Percentiles rank a stretch among this genome's conserved stretches.
Conservation (phyloP, 2,797 vertebrate genomes). For the Gymnodraco acuticeps region DNA sequence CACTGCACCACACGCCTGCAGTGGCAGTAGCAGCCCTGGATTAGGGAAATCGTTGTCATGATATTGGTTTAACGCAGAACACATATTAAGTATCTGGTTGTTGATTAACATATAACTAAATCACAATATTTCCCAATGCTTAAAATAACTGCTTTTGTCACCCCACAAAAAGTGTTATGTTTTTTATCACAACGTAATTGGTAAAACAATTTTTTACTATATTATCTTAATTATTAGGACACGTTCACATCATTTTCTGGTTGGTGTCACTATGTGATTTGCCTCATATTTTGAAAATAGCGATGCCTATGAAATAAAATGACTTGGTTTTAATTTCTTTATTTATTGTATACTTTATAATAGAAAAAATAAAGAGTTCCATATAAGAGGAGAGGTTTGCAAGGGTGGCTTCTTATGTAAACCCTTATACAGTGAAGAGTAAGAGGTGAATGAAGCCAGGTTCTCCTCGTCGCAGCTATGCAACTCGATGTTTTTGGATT, state of each 20-base stretch:
- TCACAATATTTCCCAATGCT: not conserved
- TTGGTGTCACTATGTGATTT: not conserved
- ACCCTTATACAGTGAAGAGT: not conserved
- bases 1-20: not conserved
- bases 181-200: not conserved
- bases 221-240: not conserved
- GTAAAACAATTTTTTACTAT: not conserved
- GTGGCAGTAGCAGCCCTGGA: not conserved
- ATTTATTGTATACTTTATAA: too few relatives aligned
- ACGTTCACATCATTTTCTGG: not conserved
- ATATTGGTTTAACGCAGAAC: not conserved
- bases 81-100: not conserved
- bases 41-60: not conserved
- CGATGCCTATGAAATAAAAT: not conserved
- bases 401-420: not conserved
- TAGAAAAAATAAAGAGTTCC: not conserved
- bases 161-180: not conserved
- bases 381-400: not conserved
- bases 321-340: too few relatives aligned
- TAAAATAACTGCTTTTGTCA: too few relatives aligned
- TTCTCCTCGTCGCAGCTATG: constrained; percentile 3
- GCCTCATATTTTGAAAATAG: not conserved
- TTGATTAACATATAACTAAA: not conserved
- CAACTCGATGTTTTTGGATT: constrained; percentile 33
- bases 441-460: constrained; percentile 1